Percentiles rank a stretch among this genome's conserved stretches.
These are phyloP conservation scores for Nomada ferruginata DNA, from an alignment of 2,888 invertebrate species.

Conservation along the genomic window DNA sequence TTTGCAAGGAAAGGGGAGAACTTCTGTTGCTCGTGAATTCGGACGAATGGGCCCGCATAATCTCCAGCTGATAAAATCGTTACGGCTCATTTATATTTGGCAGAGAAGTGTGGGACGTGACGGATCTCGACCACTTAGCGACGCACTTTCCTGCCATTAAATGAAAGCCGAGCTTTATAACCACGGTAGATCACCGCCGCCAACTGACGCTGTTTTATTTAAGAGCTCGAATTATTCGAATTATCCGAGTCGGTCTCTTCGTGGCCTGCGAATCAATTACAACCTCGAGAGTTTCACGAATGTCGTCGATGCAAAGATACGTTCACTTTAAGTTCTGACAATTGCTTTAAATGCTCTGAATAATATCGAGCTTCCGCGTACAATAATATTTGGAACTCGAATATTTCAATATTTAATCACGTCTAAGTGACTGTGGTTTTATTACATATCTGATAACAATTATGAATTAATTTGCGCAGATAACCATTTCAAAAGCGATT, in stretches of 20 bases:
- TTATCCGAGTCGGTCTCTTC: constrained; percentile 1
- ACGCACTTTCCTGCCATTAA: constrained; percentile 38
- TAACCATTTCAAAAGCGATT: too few relatives aligned
- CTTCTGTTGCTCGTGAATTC: neutral
- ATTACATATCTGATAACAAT: too few relatives aligned
- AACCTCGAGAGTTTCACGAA: neutral
- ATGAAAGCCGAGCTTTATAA: constrained; percentile 5
- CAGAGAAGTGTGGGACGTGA: neutral
- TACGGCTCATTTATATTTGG: constrained; percentile 36
- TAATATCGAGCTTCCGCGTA: too few relatives aligned
- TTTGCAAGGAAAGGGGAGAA: neutral
- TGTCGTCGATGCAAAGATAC: neutral
- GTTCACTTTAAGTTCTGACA: too few relatives aligned
- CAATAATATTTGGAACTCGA: too few relatives aligned
- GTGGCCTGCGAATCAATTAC: constrained; percentile 8
- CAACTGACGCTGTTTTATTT: constrained; percentile 32
- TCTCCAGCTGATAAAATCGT: constrained; percentile 28
- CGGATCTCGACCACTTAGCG: constrained; percentile 33
- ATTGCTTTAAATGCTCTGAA: too few relatives aligned
- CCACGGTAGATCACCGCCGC: constrained; percentile 4
- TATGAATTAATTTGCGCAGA: too few relatives aligned
- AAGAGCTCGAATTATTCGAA: constrained; percentile 13
- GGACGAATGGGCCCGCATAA: constrained; percentile 6
- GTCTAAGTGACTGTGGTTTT: too few relatives aligned
- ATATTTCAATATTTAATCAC: too few relatives aligned